phyloP scores from a whole-genome alignment of 2,888 invertebrate genomes.

The Digitonthophagus gazella region DNA sequence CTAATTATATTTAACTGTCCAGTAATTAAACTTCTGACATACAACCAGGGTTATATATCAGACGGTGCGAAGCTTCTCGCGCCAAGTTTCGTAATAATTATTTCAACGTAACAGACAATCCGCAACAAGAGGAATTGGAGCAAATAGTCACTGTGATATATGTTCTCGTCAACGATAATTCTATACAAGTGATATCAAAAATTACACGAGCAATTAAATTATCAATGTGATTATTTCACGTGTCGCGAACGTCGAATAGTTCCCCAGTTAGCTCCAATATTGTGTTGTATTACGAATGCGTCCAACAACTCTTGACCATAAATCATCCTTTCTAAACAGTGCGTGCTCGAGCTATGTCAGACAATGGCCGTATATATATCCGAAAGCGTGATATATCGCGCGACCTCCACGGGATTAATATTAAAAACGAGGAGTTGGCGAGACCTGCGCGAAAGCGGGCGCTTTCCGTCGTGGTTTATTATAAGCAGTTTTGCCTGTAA shows the following conservation, averaged over 20 bases:
- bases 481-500: not conserved
- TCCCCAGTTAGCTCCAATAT: slow-evolving; percentile 2
- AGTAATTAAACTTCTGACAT: not conserved
- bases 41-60: not conserved
- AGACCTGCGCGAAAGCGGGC: not conserved
- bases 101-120: not conserved
- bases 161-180: not conserved
- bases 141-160: not conserved
- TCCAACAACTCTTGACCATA: slow-evolving; percentile 7
- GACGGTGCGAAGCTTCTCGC: not conserved
- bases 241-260: slow-evolving; percentile 12
- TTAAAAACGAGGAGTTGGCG: slow-evolving; percentile 5
- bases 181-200: not conserved
- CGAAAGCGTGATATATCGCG: slow-evolving; percentile 13
- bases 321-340: slow-evolving; percentile 17
- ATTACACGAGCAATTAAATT: not conserved
- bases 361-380: slow-evolving; percentile 14
- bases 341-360: slow-evolving; percentile 13
- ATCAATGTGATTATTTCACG: not conserved
- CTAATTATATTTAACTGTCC: not conserved
- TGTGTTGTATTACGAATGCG: slow-evolving; percentile 10
- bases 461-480: not conserved
- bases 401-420: slow-evolving; percentile 14
- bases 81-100: not conserved
- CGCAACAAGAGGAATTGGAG: not conserved